Evolutionary conservation across 2,797 vertebrate species (phyloP), one percentile per base, ranked within the genome.

Genomic region (Chloroceryle inda): DNA sequence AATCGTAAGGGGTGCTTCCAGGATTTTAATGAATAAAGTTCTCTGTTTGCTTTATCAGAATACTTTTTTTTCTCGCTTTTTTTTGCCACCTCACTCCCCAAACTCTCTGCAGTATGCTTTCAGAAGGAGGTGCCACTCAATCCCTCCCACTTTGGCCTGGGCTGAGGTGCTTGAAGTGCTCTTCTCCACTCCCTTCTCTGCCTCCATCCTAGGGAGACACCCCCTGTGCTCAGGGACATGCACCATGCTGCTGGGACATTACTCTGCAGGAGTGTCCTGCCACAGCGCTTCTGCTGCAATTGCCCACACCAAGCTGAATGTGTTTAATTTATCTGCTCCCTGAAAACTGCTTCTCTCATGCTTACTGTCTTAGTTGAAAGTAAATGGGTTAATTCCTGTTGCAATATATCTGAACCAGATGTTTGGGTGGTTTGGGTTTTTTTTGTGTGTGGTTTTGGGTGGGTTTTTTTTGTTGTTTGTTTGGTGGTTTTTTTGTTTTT

Each of bases 321-420:
- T 4, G 2, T 76, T 80, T 63, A 10, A 71, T 67, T 69, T 42
- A 82, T 52, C 53, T 3, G 1, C 84, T 77, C 87, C 47, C 38
- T 55, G 62, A 89, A 79, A 94, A 58, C 22, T 18, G 7, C 38
- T 78, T 94, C 73, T 91, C 55, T 45, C 58, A 47, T 59, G 56
- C 42, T 86, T 85, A 74, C 85, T 66, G 38, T 42, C 61, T 85
- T 67, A 74, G 29, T 17, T 82, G 69, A 89, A 80, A 74, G 69
- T 49, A 68, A 73, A 89, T 0, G 14, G 61, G 42, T 92, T 94
- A 93, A 95, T 84, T 92, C 50, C 50, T 85, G 27, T 50, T 88
- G 69, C 40, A 77, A 61, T 79, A 73, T 63, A 94, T 91, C 55
- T 52, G 29, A 96, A 94, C 56, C 85, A 96, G 85, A 95, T 80